A percentile compares a stretch with the other conserved stretches of the same genome.
Evolutionary conservation across 1,140 invertebrate genomes (phyloP).

Genomic region (Sarcophaga bullata): DNA sequence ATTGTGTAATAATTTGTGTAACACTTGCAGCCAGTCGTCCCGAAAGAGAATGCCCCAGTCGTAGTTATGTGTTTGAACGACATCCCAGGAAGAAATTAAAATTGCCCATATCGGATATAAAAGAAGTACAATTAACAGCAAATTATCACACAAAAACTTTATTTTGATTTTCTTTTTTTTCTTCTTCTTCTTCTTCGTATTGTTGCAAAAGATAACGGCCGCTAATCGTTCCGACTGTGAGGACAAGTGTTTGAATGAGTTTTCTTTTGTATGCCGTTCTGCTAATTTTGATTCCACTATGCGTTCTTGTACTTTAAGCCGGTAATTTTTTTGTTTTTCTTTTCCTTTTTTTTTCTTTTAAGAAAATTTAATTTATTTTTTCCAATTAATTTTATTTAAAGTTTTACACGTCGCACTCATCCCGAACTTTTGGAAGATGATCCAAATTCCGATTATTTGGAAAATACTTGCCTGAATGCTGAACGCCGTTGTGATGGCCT

Average conservation of each 20-base stretch:
- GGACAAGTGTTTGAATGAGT: conserved; percentile 89
- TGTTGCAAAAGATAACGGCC: conserved; percentile 71
- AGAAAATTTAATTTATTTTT: too few species aligned
- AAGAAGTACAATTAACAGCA: conserved; percentile 72
- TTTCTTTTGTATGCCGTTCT: conserved; percentile 86
- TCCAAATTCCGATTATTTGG: conserved; percentile 87
- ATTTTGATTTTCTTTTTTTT: too few species aligned
- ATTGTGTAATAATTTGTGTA: too few species aligned
- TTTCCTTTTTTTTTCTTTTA: too few species aligned
- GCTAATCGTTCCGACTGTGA: conserved; percentile 89
- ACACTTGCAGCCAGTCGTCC: conserved; percentile 80
- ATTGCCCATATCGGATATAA: conserved; percentile 79
- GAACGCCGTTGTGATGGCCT: conserved; percentile 86
- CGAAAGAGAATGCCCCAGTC: conserved; percentile 85
- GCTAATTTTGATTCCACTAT: conserved; percentile 82
- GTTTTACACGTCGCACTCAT: conserved; percentile 85
- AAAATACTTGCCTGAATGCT: conserved; percentile 90
- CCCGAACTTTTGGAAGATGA: conserved; percentile 85
- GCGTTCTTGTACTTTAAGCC: conserved; percentile 81
- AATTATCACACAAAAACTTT: too few species aligned
- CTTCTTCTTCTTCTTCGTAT: conserved; percentile 30
- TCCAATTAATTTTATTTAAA: conserved; percentile 38
- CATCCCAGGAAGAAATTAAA: conserved; percentile 85
- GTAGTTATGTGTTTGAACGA: conserved; percentile 87
- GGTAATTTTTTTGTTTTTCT: conserved; percentile 45